Conservation (phyloP, 2,797 vertebrate genomes). For the Ptychobarbus kaznakovi region DNA sequence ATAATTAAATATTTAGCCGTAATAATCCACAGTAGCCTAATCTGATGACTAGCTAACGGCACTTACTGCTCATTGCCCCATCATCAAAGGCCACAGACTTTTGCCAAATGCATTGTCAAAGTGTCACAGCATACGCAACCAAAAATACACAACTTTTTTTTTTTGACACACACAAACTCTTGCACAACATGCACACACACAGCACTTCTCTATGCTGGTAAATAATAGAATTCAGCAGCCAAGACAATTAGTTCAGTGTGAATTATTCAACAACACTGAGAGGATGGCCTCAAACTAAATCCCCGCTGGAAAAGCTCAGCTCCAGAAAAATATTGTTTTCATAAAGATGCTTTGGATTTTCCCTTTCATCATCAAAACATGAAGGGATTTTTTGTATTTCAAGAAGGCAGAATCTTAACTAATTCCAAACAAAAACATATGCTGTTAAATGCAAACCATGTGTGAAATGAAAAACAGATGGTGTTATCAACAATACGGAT, state of each 20-base stretch:
- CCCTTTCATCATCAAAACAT: constrained; percentile 31
- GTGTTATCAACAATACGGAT: neutral
- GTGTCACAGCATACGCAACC: neutral
- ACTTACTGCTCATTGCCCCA: constrained; percentile 2
- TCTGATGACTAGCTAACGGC: constrained; percentile 37
- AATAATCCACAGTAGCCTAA: too few relatives aligned
- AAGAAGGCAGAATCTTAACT: constrained; percentile 23
- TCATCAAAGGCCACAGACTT: constrained; percentile 48
- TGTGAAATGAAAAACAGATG: constrained; percentile 6
- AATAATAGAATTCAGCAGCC: constrained; percentile 53
- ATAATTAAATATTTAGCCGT: too few relatives aligned
- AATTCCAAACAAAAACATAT: constrained; percentile 23
- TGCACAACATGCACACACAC: neutral
- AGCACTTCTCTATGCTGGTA: constrained; percentile 38
- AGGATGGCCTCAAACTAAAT: constrained; percentile 51
- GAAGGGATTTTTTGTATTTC: constrained; percentile 20
- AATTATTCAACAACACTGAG: constrained; percentile 60
- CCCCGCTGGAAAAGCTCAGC: constrained; percentile 21
- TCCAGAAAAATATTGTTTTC: constrained; percentile 8
- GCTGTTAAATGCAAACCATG: constrained; percentile 34
- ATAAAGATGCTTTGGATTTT: constrained; percentile 33
- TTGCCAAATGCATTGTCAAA: constrained; percentile 30
- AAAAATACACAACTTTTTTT: neutral
- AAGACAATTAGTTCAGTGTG: constrained; percentile 57
- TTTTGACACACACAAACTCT: constrained; percentile 3